These are phyloP conservation scores for human (Homo sapiens) DNA, from an alignment of 2,113 vertebrate species.

Conservation along the genomic window GRCh38 chr9:4464501-4465000, in stretches of 20 bases:
- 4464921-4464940: not conserved
- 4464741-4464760: constrained; percentile 1
- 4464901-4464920: not conserved
- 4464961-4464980: not conserved
- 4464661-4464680: too few species aligned
- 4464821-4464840: not conserved
- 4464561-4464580: too few species aligned
- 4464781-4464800: not conserved
- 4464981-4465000: not conserved
- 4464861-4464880: not conserved
- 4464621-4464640: too few species aligned
- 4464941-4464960: not conserved
- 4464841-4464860: not conserved
- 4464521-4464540: too few species aligned
- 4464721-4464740: constrained; percentile 7
- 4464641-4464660: too few species aligned
- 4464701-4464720: not conserved
- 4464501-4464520: too few species aligned
- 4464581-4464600: too few species aligned
- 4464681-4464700: too few species aligned
- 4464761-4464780: not conserved
- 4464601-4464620: too few species aligned
- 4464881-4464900: rapidly evolving
- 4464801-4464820: not conserved
- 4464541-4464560: too few species aligned